Evolutionary conservation across 2,888 invertebrate species (phyloP).

Genomic region (Synanthedon vespiformis): DNA sequence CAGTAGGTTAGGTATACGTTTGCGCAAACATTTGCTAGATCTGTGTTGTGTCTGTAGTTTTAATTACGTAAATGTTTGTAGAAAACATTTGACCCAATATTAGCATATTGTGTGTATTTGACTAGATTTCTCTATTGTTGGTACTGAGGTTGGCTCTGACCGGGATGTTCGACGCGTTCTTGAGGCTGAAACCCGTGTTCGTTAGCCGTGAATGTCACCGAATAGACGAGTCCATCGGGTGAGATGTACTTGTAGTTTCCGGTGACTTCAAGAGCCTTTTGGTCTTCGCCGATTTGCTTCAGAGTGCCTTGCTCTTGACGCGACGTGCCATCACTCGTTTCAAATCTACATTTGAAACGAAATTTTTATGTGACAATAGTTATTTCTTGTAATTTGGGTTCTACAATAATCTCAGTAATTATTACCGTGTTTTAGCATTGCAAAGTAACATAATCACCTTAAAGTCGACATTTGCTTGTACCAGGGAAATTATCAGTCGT

Average conservation of each 20-base stretch:
- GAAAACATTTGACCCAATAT: too few relatives aligned
- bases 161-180: conserved; percentile 43
- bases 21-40: conserved; percentile 1
- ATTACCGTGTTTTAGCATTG: too few relatives aligned
- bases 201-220: conserved; percentile 66
- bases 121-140: conserved; percentile 5
- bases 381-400: not conserved
- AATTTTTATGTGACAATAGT: not conserved
- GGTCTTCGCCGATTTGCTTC: conserved; percentile 61
- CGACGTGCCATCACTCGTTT: conserved; percentile 64
- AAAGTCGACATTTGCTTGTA: too few relatives aligned
- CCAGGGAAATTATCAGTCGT: too few relatives aligned
- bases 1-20: not conserved
- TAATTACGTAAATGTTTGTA: too few relatives aligned
- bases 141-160: conserved; percentile 12
- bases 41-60: too few relatives aligned
- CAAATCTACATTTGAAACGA: conserved; percentile 30
- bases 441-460: too few relatives aligned
- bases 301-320: conserved; percentile 65
- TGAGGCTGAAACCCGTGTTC: conserved; percentile 71
- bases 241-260: conserved; percentile 67
- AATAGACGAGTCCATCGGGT: conserved; percentile 66
- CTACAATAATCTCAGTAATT: too few relatives aligned
- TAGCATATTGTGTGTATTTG: not conserved
- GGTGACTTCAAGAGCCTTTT: conserved; percentile 59